Evolutionary conservation across 2,888 invertebrate species (phyloP), one percentile per base, ranked within the genome.

Genomic region (Antheraea yamamai): DNA sequence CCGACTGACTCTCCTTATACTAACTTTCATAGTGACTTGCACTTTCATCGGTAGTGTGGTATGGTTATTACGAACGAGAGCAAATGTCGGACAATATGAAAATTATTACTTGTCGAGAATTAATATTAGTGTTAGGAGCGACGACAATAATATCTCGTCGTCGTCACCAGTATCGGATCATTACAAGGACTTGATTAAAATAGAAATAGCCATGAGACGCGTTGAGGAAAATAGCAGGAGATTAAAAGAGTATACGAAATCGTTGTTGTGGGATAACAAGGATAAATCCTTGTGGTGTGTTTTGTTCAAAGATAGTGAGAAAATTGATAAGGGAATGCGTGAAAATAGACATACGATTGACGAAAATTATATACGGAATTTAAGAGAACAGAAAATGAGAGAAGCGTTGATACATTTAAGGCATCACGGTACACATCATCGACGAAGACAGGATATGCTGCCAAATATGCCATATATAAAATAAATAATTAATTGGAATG

Each of bases 31-130:
- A 80, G 91, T 95, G 82, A 91, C 94, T 87, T 94, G 92, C 83
- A 90, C 92, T 77, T 95, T 95, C 80, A 83, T 95, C 74, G 93
- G 91, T 77, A 95, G 95, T 91, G 89, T 95, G 78, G 92, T 94
- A 89, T 95, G 95, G 95, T 84, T 95, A 82, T 83, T 94, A 82
- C 90, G 90, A 84, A 91, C 91, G 77, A 91, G 88, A 82, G 87
- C 88, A 83, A 89, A 89, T 74, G 83, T 89, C 78, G 86, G 89
- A 85, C 92, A 94, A 89, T 93, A 94, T 93, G 95, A 95, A 86
- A 95, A 93, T 91, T 95, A 94, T 91, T 94, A 95, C 92, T 91
- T 95, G 91, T 94, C 95, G 92, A 92, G 94, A 91, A 94, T 95
- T 93, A 95, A 95, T 94, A 93, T 94, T 91, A 95, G 91, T 88